phyloP scores from a whole-genome alignment of 1,140 invertebrate species.

The Antheraea mylitta region DNA sequence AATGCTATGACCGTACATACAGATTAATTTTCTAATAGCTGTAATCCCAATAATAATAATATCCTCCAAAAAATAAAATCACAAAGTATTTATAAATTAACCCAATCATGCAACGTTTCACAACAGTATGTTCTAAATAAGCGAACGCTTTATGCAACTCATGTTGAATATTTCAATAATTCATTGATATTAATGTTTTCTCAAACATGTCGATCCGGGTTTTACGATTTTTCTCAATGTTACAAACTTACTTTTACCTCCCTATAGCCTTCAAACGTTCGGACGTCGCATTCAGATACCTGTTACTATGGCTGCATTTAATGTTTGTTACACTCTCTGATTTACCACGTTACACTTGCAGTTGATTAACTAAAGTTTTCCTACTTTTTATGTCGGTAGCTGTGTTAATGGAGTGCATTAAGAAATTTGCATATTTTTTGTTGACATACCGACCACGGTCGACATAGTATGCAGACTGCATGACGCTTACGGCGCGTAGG shows the following conservation, averaged over 20 bases:
- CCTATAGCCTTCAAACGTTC: neutral
- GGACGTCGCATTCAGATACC: neutral
- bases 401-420: neutral
- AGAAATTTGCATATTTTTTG: conserved; percentile 33
- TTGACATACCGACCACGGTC: conserved; percentile 39
- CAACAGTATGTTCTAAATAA: too few species aligned
- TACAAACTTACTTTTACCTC: conserved; percentile 2
- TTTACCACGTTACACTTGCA: conserved; percentile 5
- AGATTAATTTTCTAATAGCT: too few species aligned
- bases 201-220: neutral
- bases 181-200: neutral
- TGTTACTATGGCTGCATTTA: neutral
- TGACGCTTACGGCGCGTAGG: conserved; percentile 60
- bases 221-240: neutral
- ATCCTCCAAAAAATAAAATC: too few species aligned
- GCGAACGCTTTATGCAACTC: neutral
- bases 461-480: conserved; percentile 55
- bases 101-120: too few species aligned
- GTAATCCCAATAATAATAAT: too few species aligned
- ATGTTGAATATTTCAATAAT: neutral
- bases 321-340: neutral
- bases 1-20: too few species aligned
- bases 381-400: neutral
- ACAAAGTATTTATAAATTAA: too few species aligned
- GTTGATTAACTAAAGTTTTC: neutral